Percentiles rank a stretch among this genome's conserved stretches.
These are phyloP conservation scores for Eupsilia transversa DNA, from an alignment of 2,888 invertebrate species.

Conservation along the genomic window DNA sequence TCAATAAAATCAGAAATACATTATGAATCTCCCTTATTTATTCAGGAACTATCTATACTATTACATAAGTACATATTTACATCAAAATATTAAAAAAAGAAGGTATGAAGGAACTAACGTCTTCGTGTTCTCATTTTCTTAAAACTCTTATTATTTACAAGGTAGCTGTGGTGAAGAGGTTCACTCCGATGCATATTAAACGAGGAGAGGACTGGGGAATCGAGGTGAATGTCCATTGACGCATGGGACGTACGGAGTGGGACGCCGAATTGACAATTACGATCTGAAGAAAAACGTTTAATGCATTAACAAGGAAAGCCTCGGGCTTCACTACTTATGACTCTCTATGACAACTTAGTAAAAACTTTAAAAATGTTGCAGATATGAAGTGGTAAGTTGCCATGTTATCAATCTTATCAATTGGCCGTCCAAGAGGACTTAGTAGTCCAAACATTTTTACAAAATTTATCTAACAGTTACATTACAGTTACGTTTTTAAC, in stretches of 20 bases:
- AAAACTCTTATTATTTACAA: slow-evolving; percentile 73
- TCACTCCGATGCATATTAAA: slow-evolving; percentile 52
- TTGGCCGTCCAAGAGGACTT: not conserved
- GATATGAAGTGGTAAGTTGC: not conserved
- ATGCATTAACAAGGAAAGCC: slow-evolving; percentile 6
- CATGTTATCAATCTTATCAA: not conserved
- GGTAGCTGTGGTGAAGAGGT: slow-evolving; percentile 73
- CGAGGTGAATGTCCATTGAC: slow-evolving; percentile 80
- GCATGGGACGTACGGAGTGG: slow-evolving; percentile 84
- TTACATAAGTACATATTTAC: slow-evolving; percentile 68
- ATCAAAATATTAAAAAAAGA: slow-evolving; percentile 53
- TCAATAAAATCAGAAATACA: slow-evolving; percentile 59
- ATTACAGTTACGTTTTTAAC: not conserved
- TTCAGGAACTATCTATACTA: slow-evolving; percentile 58
- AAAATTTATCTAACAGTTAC: not conserved
- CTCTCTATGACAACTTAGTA: not conserved
- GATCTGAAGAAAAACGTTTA: slow-evolving; percentile 74
- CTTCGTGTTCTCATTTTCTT: slow-evolving; percentile 72
- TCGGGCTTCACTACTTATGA: slow-evolving; percentile 10
- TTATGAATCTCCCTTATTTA: slow-evolving; percentile 71
- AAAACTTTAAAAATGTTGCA: not conserved
- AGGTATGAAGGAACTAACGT: slow-evolving; percentile 56
- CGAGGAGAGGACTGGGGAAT: slow-evolving; percentile 61
- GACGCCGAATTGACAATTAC: slow-evolving; percentile 68
- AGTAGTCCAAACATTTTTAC: not conserved